phyloP scores from a whole-genome alignment of 2,113 vertebrate genomes.

The Dicaeum eximium region DNA sequence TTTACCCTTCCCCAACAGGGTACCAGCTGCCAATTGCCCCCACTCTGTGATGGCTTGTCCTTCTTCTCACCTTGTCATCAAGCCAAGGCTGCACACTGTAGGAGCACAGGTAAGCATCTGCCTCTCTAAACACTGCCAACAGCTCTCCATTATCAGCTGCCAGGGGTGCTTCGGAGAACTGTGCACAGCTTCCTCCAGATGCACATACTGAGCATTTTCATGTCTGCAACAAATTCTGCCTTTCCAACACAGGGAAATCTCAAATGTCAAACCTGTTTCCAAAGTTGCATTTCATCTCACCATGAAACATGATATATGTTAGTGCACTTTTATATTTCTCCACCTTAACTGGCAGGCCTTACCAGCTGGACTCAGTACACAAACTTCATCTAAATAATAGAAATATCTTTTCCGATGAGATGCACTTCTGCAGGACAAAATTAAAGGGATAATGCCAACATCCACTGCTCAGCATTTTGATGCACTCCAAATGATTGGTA shows the following conservation, averaged over 20 bases:
- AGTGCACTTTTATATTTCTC: not conserved
- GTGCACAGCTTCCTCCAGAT: slow-evolving; percentile 52
- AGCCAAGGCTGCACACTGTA: slow-evolving; percentile 71
- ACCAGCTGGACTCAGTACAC: not conserved
- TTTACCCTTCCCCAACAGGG: slow-evolving; percentile 72
- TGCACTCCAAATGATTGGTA: not conserved
- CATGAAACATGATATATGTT: not conserved
- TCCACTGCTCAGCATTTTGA: not conserved
- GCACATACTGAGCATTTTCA: slow-evolving; percentile 16
- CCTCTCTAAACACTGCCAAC: slow-evolving; percentile 74
- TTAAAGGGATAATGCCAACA: not conserved
- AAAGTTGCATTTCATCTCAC: slow-evolving; percentile 28
- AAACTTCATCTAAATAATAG: not conserved
- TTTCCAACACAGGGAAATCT: slow-evolving; percentile 23
- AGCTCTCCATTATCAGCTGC: slow-evolving; percentile 71
- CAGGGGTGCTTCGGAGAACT: slow-evolving; percentile 60
- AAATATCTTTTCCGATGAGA: not conserved
- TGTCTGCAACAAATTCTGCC: slow-evolving; percentile 24
- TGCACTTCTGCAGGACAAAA: not conserved
- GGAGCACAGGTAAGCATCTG: slow-evolving; percentile 81
- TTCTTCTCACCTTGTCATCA: slow-evolving; percentile 79
- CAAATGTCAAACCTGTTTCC: slow-evolving; percentile 4
- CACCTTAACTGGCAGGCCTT: not conserved
- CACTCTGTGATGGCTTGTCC: slow-evolving; percentile 73
- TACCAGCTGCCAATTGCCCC: slow-evolving; percentile 76